These are phyloP conservation scores for Cynopterus sphinx DNA, from an alignment of 2,797 vertebrate genomes.

Conservation along the genomic window DNA sequence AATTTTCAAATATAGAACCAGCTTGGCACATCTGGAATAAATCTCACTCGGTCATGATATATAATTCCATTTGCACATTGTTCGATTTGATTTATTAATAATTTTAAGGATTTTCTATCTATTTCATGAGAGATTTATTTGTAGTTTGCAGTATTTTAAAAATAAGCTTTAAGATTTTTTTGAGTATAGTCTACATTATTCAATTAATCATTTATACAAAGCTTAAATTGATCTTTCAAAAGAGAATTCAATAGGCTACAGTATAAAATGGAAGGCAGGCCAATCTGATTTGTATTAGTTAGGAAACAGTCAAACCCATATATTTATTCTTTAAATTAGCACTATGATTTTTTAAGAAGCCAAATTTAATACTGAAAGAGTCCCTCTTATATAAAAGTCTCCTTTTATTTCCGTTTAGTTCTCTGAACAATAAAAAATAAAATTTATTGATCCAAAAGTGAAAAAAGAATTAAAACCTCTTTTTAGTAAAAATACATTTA, in stretches of 20 bases:
- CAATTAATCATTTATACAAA: background rate
- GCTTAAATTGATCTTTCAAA: background rate
- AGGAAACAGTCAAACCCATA: background rate
- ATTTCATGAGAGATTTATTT: background rate
- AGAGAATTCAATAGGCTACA: background rate
- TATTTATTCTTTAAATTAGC: conserved; percentile 15
- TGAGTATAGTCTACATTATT: background rate
- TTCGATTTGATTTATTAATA: background rate
- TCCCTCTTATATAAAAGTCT: background rate
- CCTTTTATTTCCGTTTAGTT: background rate
- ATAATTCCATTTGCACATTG: background rate
- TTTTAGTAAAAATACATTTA: background rate
- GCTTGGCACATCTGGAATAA: background rate
- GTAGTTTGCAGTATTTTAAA: background rate
- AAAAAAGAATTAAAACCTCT: background rate
- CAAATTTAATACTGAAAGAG: background rate
- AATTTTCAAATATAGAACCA: too few relatives aligned
- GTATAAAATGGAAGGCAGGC: background rate
- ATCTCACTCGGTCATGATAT: background rate
- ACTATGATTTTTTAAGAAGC: background rate
- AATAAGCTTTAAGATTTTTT: conserved; percentile 1
- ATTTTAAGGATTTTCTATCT: background rate
- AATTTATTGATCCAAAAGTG: background rate
- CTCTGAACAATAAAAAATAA: background rate
- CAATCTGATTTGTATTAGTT: background rate